phyloP scores from a whole-genome alignment of 2,888 invertebrate species.

The Empis stercorea region DNA sequence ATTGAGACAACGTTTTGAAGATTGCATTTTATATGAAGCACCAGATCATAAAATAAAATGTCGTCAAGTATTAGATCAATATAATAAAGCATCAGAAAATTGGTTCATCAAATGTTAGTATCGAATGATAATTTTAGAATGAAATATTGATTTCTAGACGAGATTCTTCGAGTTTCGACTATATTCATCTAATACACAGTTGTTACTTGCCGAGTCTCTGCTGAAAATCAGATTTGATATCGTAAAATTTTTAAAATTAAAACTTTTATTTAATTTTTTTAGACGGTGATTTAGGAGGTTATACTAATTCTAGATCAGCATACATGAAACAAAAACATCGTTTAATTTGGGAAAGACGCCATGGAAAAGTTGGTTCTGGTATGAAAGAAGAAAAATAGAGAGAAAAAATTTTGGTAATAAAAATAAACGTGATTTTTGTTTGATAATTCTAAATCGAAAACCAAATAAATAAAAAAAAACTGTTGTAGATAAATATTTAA shows the following conservation, averaged over 20 bases:
- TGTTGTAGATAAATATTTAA: no score
- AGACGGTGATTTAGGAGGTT: constrained; percentile 88
- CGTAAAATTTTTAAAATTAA: no score
- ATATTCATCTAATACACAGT: no score
- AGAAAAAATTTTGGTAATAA: no score
- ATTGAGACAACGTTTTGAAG: constrained; percentile 69
- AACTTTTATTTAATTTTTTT: no score
- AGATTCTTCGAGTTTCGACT: no score
- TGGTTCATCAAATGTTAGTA: constrained; percentile 86
- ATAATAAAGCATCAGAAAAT: constrained; percentile 65
- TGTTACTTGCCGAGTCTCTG: no score
- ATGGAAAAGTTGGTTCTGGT: constrained; percentile 63
- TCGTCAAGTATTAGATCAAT: constrained; percentile 50
- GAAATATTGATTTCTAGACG: no score
- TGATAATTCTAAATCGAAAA: no score
- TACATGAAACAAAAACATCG: constrained; percentile 99
- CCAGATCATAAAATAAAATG: constrained; percentile 62
- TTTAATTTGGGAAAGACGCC: constrained; percentile 90
- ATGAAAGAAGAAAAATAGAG: constrained; percentile 35
- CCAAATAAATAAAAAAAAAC: no score
- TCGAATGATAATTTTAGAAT: no score
- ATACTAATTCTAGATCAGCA: constrained; percentile 55
- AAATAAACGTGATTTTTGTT: not conserved
- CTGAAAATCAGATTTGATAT: no score
- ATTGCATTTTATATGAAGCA: constrained; percentile 65